These are phyloP conservation scores for Notechis scutatus DNA, from an alignment of 2,113 vertebrate genomes.

Conservation along the genomic window DNA sequence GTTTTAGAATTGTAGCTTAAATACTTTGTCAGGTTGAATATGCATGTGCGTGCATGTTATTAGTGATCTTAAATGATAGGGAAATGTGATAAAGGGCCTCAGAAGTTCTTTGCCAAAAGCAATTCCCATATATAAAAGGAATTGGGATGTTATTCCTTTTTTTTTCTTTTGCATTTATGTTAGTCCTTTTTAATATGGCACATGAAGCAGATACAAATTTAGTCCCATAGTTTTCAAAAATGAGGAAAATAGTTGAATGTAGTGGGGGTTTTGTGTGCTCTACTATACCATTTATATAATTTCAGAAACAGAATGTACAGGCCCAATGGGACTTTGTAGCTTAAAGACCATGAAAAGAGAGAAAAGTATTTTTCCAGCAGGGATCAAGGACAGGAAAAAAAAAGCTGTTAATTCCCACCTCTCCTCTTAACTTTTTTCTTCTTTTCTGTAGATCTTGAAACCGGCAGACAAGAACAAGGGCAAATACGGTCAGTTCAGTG, in stretches of 20 bases:
- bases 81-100: background rate
- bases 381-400: fast-evolving
- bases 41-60: background rate
- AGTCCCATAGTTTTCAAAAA: background rate
- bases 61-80: background rate
- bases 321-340: background rate
- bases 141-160: background rate
- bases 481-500: conserved; percentile 85
- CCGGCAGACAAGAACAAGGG: conserved; percentile 96
- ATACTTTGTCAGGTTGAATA: background rate
- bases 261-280: background rate
- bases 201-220: background rate
- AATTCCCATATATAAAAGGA: background rate
- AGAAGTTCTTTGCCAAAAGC: background rate
- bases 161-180: background rate
- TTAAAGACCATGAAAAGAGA: background rate
- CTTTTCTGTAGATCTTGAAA: conserved; percentile 82
- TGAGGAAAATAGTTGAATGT: background rate
- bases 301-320: background rate
- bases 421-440: background rate
- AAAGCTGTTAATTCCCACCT: fast-evolving
- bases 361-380: background rate
- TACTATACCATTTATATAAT: background rate
- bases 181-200: background rate
- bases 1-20: background rate